Percentiles rank a stretch among this genome's conserved stretches.
Conservation (phyloP, 2,888 invertebrate species). For the Nomada ruficornis region DNA sequence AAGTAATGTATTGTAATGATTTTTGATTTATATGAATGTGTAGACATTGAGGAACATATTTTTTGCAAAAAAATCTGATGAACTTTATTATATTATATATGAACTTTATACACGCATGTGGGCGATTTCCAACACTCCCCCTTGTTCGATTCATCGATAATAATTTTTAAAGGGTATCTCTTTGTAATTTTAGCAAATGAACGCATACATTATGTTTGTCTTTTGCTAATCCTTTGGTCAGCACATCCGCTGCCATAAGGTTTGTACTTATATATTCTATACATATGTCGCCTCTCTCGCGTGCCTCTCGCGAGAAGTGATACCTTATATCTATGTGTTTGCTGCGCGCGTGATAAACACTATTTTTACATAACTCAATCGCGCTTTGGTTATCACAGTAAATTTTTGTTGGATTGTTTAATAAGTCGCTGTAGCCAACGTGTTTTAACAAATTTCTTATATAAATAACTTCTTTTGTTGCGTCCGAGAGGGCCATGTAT, state of each 20-base stretch:
- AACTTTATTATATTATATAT: no score
- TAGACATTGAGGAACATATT: no score
- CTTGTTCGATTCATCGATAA: no score
- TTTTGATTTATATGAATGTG: no score
- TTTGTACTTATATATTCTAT: conserved; percentile 2
- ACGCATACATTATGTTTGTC: no score
- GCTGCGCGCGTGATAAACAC: conserved; percentile 15
- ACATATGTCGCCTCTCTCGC: conserved; percentile 13
- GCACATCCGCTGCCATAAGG: conserved; percentile 4
- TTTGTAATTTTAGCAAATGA: no score
- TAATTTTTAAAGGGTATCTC: no score
- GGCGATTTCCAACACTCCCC: no score
- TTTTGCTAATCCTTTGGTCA: conserved; percentile 2
- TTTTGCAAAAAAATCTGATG: no score
- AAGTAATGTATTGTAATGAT: no score
- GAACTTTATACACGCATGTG: no score
- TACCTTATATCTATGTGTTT: conserved; percentile 14
- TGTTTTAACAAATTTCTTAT: conserved; percentile 5
- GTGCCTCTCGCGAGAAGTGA: not conserved
- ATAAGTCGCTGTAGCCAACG: not conserved
- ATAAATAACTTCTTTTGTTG: conserved; percentile 14
- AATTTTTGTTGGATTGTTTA: not conserved
- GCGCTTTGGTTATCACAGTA: conserved; percentile 32
- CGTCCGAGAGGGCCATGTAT: conserved; percentile 11
- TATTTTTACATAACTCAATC: conserved; percentile 25